Base-by-base conservation (phyloP, 2,888 invertebrate species). In the Standfussiana lucernea region DNA sequence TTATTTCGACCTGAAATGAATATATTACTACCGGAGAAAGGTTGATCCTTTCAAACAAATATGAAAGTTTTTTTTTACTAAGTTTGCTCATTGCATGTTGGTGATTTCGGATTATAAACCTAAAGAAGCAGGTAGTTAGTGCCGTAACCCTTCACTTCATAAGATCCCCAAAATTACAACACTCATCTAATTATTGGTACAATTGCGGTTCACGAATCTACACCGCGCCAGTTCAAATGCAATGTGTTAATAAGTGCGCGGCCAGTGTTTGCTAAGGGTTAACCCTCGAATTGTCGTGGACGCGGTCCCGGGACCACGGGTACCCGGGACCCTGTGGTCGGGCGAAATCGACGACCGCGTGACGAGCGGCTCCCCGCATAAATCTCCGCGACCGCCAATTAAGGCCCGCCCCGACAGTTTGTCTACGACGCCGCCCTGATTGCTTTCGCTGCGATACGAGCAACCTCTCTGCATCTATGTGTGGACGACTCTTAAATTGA, bases 321-420 rank as follows among this genome's bases (percentile, higher is more conserved):
- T 86, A 83, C 85, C 78, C 85, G 81, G 85, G 86, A 79, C 85
- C 77, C 81, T 90, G 90, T 87, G 89, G 90, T 88, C 88, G 86
- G 88, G 90, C 87, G 90, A 90, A 91, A 92, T 92, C 92, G 93
- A 88, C 92, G 92, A 87, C 92, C 93, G 92, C 92, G 93, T 94
- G 95, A 95, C 94, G 95, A 94, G 92, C 94, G 93, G 93, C 93
- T 92, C 93, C 91, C 94, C 95, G 95, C 95, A 96, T 97, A 96
- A 96, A 97, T 96, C 96, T 96, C 94, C 83, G 90, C 93, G 95
- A 96, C 96, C 96, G 95, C 96, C 96, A 97, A 97, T 96, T 96
- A 97, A 95, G 96, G 95, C 89, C 93, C 94, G 90, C 95, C 95
- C 94, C 96, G 96, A 96, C 96, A 96, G 95, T 96, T 96, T 96